These are phyloP conservation scores for Calosoma granatense DNA, from an alignment of 1,140 invertebrate genomes.

Conservation along the genomic window DNA sequence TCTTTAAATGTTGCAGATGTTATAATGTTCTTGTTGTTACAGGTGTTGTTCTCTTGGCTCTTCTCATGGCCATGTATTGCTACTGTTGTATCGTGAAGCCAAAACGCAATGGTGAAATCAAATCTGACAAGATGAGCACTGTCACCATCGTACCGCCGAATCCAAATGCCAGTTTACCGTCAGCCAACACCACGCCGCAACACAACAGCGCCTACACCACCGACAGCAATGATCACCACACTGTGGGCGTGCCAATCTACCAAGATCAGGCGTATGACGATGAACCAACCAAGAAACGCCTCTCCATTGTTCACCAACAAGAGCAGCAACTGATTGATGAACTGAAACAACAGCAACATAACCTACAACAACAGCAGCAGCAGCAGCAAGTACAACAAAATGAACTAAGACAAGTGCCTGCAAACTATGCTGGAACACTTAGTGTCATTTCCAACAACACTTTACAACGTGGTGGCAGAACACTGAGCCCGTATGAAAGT, in stretches of 20 bases:
- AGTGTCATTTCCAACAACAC: slow-evolving; percentile 35
- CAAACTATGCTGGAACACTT: slow-evolving; percentile 24
- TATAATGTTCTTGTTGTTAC: slow-evolving; percentile 17
- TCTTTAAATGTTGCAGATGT: not conserved
- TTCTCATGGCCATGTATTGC: slow-evolving; percentile 35
- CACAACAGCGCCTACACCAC: slow-evolving; percentile 21
- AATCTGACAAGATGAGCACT: slow-evolving; percentile 28
- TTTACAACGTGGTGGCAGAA: slow-evolving; percentile 33
- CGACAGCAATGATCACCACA: slow-evolving; percentile 30
- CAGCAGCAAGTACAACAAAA: slow-evolving; percentile 23
- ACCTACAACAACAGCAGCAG: slow-evolving; percentile 13
- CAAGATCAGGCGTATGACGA: slow-evolving; percentile 32
- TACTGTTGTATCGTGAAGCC: slow-evolving; percentile 37
- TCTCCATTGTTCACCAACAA: slow-evolving; percentile 37
- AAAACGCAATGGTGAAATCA: slow-evolving; percentile 19
- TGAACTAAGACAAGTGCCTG: slow-evolving; percentile 20
- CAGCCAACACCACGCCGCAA: slow-evolving; percentile 17
- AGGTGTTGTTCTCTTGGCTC: slow-evolving; percentile 32
- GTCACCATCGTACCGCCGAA: slow-evolving; percentile 33
- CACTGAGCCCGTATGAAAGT: slow-evolving; percentile 42
- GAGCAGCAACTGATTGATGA: slow-evolving; percentile 34
- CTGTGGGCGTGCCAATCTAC: slow-evolving; percentile 31
- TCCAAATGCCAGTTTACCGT: slow-evolving; percentile 13
- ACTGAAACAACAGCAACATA: slow-evolving; percentile 30
- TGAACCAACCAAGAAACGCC: slow-evolving; percentile 36